A percentile compares a stretch with the other conserved stretches of the same genome.
Evolutionary conservation across 2,888 invertebrate genomes (phyloP).

Genomic region (Caradrina clavipalpis): DNA sequence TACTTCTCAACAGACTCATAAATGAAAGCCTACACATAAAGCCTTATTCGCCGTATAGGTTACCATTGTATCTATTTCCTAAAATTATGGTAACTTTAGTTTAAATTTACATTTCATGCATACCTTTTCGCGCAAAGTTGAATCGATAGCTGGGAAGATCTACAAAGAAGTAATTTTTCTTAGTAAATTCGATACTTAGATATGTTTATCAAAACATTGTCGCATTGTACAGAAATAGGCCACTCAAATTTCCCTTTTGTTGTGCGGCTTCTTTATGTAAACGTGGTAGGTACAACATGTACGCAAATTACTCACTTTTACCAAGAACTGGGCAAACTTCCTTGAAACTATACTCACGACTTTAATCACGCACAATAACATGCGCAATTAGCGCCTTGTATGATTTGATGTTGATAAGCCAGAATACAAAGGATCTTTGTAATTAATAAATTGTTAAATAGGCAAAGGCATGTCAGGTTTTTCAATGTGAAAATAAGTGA

Average conservation of each 20-base stretch:
- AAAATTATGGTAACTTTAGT: conserved; percentile 29
- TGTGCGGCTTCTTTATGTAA: conserved; percentile 73
- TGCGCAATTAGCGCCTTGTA: conserved; percentile 56
- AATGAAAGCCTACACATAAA: conserved; percentile 10
- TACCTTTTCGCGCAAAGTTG: conserved; percentile 9
- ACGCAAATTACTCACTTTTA: conserved; percentile 68
- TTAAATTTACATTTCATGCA: conserved; percentile 5
- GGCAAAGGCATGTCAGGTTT: too few species aligned
- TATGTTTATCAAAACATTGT: conserved; percentile 51
- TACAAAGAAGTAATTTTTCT: conserved; percentile 28
- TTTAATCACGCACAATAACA: conserved; percentile 53
- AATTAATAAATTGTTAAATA: not conserved
- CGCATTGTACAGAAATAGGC: conserved; percentile 70
- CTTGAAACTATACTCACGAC: conserved; percentile 72
- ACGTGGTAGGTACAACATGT: conserved; percentile 49
- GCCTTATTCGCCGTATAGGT: not conserved
- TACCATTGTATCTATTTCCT: conserved; percentile 14
- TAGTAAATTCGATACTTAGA: conserved; percentile 21
- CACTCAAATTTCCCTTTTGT: conserved; percentile 65
- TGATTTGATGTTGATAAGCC: conserved; percentile 33
- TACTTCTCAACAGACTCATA: not conserved
- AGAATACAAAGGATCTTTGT: not conserved
- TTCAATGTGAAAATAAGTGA: not conserved
- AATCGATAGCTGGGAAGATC: conserved; percentile 18
- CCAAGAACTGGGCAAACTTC: conserved; percentile 74